These are phyloP conservation scores for Cheilosia scutellata DNA, from an alignment of 2,888 invertebrate species.

Conservation along the genomic window DNA sequence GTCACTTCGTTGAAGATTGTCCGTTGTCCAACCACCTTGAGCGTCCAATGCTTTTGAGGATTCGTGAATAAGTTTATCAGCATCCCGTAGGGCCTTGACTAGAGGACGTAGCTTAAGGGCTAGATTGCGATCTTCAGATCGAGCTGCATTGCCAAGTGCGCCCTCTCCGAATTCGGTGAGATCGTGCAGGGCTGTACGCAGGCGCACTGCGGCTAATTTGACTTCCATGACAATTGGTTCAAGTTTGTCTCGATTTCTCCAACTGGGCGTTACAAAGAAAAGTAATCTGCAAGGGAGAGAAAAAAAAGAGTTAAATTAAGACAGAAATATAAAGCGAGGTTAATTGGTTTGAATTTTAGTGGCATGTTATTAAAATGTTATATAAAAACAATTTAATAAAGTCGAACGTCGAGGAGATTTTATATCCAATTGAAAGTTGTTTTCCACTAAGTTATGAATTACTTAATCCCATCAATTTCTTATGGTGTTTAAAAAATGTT, in stretches of 20 bases:
- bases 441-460: too few species aligned
- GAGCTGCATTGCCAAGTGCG: constrained; percentile 93
- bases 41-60: constrained; percentile 90
- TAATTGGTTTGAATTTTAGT: neutral
- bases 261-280: constrained; percentile 91
- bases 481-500: too few species aligned
- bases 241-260: constrained; percentile 92
- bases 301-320: neutral
- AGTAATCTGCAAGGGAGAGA: constrained; percentile 84
- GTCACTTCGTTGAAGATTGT: constrained; percentile 86
- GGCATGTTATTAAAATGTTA: too few species aligned
- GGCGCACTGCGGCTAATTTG: constrained; percentile 90
- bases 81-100: constrained; percentile 91
- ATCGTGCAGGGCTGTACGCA: constrained; percentile 93
- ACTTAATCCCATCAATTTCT: too few species aligned
- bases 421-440: too few species aligned
- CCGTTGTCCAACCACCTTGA: constrained; percentile 92
- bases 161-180: constrained; percentile 95
- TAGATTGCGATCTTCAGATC: constrained; percentile 92
- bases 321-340: neutral
- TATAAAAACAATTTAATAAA: too few species aligned
- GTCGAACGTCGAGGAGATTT: too few species aligned
- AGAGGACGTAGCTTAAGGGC: constrained; percentile 90
- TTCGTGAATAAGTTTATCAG: constrained; percentile 91
- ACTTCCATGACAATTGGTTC: constrained; percentile 92